Evolutionary conservation across 2,797 vertebrate genomes (phyloP), one percentile per base, ranked within the genome.

Genomic region (Myripristis murdjan): DNA sequence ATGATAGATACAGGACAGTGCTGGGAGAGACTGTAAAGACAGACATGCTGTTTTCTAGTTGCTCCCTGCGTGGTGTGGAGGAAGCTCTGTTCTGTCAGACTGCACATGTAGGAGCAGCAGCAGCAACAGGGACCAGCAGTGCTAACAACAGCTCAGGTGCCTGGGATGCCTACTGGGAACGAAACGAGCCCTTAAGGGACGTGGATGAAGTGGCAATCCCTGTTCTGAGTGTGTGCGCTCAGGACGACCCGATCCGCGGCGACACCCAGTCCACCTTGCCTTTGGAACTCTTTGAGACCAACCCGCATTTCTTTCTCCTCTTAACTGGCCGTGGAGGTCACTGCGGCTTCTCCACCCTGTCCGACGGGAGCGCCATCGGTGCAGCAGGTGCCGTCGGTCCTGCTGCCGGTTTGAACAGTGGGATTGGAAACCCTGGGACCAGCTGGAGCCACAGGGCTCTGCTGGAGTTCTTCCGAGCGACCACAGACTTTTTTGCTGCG

Each of bases 131-230:
- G 24, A 67, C 43, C 57, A 41, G 41, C 48, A 35, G 57, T 8
- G 35, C 26, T 53, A 58, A 31, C 62, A 73, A 10, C 6, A 15
- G 62, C 3, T 58, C 86, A 20, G 63, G 75, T 35, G 63, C 61
- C 46, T 96, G 95, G 95, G 96, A 95, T n/a, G 71, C 82, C 2
- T 96, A 95, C 86, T 95, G 95, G 96, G 95, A 96, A 72, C 93
- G 86, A 51, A 96, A 96, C 2, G 94, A 96, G 43, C 94, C 96
- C 2, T 65, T 96, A 51, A 88, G 95, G 63, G 95, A 96, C 0
- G 94, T 96, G 63, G 96, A 96, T 6, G 95, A 96, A 76, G 95
- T 96, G 47, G 95, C 95, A 2, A 94, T 95, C 51, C 96, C 96
- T 0, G 95, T 96, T 28, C 87, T 96, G 69, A 94, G 91, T 1